A percentile compares a stretch with the other conserved stretches of the same genome.
Conservation (phyloP, 2,888 invertebrate genomes). For the Punctoribates punctum region DNA sequence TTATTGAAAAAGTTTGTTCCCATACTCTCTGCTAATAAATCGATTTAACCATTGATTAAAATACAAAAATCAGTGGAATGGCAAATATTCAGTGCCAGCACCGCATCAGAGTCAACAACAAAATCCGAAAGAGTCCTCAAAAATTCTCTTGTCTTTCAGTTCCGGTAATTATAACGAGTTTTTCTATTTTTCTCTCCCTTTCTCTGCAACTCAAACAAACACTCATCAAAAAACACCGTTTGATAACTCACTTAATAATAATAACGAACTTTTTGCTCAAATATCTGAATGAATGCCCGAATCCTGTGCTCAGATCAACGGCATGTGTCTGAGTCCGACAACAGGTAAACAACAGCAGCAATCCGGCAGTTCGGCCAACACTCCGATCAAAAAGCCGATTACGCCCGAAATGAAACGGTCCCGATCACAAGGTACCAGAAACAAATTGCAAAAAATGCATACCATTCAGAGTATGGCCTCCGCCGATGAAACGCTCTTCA, state of each 20-base stretch:
- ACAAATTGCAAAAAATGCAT: slow-evolving; percentile 49
- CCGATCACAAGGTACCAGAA: slow-evolving; percentile 86
- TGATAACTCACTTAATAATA: not conserved
- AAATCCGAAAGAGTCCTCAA: not conserved
- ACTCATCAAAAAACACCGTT: not conserved
- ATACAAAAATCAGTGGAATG: not conserved
- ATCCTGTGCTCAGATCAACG: slow-evolving; percentile 65
- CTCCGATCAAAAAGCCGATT: slow-evolving; percentile 53
- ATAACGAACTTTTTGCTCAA: not conserved
- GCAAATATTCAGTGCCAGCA: not conserved
- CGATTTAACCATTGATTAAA: not conserved
- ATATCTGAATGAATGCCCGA: not conserved
- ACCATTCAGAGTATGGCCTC: slow-evolving; percentile 43
- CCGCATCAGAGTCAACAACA: slow-evolving; percentile 9
- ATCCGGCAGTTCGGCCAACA: slow-evolving; percentile 48
- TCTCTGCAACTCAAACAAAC: not conserved
- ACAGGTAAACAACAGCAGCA: slow-evolving; percentile 51
- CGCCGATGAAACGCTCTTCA: slow-evolving; percentile 20
- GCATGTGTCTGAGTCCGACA: slow-evolving; percentile 68
- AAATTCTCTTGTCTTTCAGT: not conserved
- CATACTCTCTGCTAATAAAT: not conserved
- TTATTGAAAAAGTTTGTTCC: not conserved
- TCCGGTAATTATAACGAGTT: slow-evolving; percentile 29
- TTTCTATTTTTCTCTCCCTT: slow-evolving; percentile 29
- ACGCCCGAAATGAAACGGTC: slow-evolving; percentile 69